Percentiles rank a stretch among this genome's conserved stretches.
Evolutionary conservation across 2,113 vertebrate species (phyloP).

Genomic region (Lanius collurio): DNA sequence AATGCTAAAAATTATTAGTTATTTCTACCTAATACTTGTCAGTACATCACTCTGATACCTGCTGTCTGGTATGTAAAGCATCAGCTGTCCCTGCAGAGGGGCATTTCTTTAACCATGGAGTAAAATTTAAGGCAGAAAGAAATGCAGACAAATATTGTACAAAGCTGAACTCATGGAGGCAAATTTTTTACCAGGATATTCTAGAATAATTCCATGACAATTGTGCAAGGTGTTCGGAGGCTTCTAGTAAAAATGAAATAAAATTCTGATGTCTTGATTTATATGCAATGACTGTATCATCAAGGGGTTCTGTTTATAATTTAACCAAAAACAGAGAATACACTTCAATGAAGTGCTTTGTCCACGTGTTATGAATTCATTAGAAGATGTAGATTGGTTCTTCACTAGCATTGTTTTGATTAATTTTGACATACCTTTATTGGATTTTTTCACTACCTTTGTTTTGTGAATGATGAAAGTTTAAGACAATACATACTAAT

Average conservation of each 20-base stretch:
- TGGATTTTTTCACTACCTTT: neutral
- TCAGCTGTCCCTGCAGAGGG: neutral
- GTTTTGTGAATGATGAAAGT: neutral
- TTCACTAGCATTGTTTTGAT: neutral
- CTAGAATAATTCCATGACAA: neutral
- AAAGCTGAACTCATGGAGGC: neutral
- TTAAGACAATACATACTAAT: neutral
- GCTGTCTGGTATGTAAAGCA: neutral
- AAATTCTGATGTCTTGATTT: neutral
- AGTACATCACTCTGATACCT: neutral
- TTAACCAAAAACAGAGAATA: neutral
- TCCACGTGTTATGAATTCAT: rapidly evolving
- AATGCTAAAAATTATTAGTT: neutral
- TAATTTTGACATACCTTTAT: neutral
- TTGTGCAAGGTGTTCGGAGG: neutral
- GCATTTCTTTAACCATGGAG: neutral
- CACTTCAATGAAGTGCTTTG: neutral
- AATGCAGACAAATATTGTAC: neutral
- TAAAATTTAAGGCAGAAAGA: neutral
- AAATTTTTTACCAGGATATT: neutral
- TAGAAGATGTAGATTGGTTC: neutral
- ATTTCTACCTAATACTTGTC: neutral
- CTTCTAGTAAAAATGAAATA: neutral
- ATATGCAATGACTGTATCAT: neutral
- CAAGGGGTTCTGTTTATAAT: neutral